These are phyloP conservation scores for Tinea semifulvella DNA, from an alignment of 2,888 invertebrate species.

Conservation along the genomic window DNA sequence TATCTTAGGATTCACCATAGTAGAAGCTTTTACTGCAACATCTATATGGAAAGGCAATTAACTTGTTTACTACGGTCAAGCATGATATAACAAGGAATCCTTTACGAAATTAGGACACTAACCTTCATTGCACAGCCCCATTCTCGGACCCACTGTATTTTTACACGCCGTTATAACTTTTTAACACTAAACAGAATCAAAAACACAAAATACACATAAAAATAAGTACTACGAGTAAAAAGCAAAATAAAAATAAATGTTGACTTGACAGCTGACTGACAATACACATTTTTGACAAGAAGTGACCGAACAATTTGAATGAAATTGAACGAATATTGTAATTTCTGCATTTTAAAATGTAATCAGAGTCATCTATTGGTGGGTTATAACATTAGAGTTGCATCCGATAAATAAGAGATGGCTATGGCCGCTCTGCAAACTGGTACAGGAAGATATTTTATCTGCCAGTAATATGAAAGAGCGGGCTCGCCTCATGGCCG, in stretches of 20 bases:
- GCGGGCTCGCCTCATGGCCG: too few species aligned
- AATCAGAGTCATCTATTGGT: neutral
- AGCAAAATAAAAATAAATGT: neutral
- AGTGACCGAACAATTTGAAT: conserved; percentile 3
- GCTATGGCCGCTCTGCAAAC: too few species aligned
- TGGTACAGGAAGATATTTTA: too few species aligned
- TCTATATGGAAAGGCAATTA: conserved; percentile 5
- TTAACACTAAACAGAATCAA: neutral
- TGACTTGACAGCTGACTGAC: conserved; percentile 11
- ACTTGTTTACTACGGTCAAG: conserved; percentile 5
- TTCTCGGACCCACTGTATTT: neutral
- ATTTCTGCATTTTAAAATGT: neutral
- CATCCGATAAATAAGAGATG: neutral
- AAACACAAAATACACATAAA: neutral
- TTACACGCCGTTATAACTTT: conserved; percentile 9
- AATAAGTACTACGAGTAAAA: neutral
- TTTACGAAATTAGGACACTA: neutral
- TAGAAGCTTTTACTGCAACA: too few species aligned
- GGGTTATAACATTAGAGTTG: neutral
- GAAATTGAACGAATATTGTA: neutral
- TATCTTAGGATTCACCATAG: too few species aligned
- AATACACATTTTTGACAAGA: conserved; percentile 6
- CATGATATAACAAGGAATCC: neutral
- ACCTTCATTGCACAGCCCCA: conserved; percentile 10
- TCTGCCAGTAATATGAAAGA: too few species aligned